These are phyloP conservation scores for Melipona beecheii DNA, from an alignment of 2,888 invertebrate genomes.

Conservation along the genomic window DNA sequence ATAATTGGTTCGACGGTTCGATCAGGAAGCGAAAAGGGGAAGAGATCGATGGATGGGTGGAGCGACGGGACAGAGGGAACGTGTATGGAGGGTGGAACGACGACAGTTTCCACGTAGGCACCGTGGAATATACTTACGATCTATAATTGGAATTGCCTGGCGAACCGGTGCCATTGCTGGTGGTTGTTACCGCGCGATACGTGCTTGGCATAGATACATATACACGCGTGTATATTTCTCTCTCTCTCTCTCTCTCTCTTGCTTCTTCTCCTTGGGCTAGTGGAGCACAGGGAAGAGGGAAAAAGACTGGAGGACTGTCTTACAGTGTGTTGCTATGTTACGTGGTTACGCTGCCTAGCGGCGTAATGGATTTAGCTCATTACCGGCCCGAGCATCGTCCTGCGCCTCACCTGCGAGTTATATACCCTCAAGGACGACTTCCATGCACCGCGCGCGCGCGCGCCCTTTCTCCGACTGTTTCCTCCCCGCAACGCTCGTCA, in stretches of 20 bases:
- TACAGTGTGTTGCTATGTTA: slow-evolving; percentile 61
- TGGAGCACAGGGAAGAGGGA: not conserved
- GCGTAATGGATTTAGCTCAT: slow-evolving; percentile 77
- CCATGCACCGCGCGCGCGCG: slow-evolving; percentile 44
- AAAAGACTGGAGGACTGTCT: slow-evolving; percentile 40
- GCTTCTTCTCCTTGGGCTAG: not conserved
- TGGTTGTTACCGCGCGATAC: slow-evolving; percentile 70
- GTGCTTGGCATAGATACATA: slow-evolving; percentile 67
- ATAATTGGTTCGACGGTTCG: slow-evolving; percentile 59
- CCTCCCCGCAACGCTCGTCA: slow-evolving; percentile 43
- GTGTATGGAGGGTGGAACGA: slow-evolving; percentile 21
- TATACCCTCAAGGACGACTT: slow-evolving; percentile 68
- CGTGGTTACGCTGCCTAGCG: slow-evolving; percentile 51
- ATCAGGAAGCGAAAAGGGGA: slow-evolving; percentile 48
- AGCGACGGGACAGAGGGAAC: slow-evolving; percentile 1
- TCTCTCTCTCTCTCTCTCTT: not conserved
- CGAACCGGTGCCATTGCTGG: slow-evolving; percentile 70
- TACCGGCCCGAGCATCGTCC: slow-evolving; percentile 69
- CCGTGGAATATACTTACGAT: slow-evolving; percentile 63
- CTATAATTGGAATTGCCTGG: slow-evolving; percentile 73
- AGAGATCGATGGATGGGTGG: slow-evolving; percentile 19
- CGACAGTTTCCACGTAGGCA: slow-evolving; percentile 33
- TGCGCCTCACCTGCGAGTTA: slow-evolving; percentile 62
- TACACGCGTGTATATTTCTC: slow-evolving; percentile 48
- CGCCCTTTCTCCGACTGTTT: slow-evolving; percentile 51